Evolutionary conservation across 2,888 invertebrate genomes (phyloP), one percentile per base, ranked within the genome.

Genomic region (Epiblema foenella): DNA sequence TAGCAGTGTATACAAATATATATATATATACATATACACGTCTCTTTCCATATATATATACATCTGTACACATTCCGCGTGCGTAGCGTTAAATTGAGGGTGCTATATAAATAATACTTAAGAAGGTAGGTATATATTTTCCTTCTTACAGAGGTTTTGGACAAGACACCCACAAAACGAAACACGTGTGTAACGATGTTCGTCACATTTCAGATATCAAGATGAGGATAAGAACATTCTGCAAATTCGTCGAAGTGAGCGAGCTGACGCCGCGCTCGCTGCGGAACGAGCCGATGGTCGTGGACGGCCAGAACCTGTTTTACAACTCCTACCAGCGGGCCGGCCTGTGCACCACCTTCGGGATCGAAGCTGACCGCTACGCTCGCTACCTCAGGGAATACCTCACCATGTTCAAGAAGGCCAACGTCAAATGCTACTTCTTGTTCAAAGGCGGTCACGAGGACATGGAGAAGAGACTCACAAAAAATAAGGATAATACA

Each of bases 281-380:
- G n/a, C 78, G 76, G 33, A 69, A 85, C 29, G 75, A 78, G 39
- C 33, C 64, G 0, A 77, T 87, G 0, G 86, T 87, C 1, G 80
- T 87, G 1, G 87, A 87, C 42, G 87, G 77, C 0, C 81, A 83
- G 17, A 81, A 82, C 42, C 78, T 79, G 54, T 80, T 86, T 5
- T 79, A 80, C 58, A 0, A 63, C 0, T 54, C 75, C 7, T 86
- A 86, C 58, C 4, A 77, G 24, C 7, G 75, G 0, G 80, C 78
- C 49, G 20, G 29, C 0, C 42, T 83, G 0, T 77, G 75, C 0
- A 79, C 62, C 29, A 17, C 69, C 0, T 81, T 80, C 54, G 87
- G 87, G 3, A 81, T 81, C 24, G 86, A 87, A 67, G 69, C 79
- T 11, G 75, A 86, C 42, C 71, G 72, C 51, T 84, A 79, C 39